phyloP scores from a whole-genome alignment of 2,113 vertebrate genomes.

The Eupsittula cactorum region DNA sequence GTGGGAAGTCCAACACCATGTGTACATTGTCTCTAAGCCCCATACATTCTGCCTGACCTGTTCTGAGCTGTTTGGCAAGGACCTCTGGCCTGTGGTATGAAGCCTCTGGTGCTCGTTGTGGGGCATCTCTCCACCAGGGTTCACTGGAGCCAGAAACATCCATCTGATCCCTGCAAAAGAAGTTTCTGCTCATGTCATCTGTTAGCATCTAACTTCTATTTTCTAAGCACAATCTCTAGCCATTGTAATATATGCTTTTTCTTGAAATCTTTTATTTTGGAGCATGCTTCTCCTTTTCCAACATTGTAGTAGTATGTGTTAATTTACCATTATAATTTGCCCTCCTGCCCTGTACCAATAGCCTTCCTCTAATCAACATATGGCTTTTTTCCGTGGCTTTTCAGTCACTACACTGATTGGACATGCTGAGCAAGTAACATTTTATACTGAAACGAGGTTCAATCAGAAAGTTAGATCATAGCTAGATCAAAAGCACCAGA shows the following conservation, averaged over 20 bases:
- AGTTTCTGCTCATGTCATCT: not conserved
- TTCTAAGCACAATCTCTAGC: not conserved
- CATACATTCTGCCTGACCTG: rapidly evolving
- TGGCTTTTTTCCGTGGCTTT: not conserved
- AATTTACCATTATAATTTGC: not conserved
- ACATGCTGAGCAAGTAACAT: not conserved
- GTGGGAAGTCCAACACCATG: rapidly evolving
- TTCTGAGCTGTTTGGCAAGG: not conserved
- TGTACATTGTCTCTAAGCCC: rapidly evolving
- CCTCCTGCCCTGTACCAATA: not conserved
- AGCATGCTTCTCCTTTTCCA: not conserved
- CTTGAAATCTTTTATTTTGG: not conserved
- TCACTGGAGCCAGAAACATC: not conserved
- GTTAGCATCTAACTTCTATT: not conserved
- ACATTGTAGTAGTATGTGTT: rapidly evolving
- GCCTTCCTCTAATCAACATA: not conserved
- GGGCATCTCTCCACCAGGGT: not conserved
- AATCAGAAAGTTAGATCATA: not conserved
- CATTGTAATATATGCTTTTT: not conserved
- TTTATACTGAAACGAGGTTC: not conserved
- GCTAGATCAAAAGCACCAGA: not conserved
- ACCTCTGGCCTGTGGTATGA: not conserved
- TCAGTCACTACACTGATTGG: not conserved
- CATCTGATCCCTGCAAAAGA: not conserved
- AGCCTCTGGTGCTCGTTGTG: not conserved